These are phyloP conservation scores for Beris morrisii DNA, from an alignment of 2,888 invertebrate species.

Conservation along the genomic window DNA sequence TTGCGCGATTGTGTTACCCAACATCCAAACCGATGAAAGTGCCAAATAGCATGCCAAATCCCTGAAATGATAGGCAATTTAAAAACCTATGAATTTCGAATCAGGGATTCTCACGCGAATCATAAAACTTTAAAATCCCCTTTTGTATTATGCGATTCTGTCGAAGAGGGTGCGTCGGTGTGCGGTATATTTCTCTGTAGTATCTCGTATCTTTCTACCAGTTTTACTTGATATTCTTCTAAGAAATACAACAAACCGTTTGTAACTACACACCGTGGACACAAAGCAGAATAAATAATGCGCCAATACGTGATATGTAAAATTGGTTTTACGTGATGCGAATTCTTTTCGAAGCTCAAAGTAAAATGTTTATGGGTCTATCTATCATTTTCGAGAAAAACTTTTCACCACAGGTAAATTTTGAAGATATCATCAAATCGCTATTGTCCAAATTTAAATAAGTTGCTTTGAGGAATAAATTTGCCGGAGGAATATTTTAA, in stretches of 20 bases:
- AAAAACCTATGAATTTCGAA: conserved; percentile 33
- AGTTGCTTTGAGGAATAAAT: no score
- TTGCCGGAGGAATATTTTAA: no score
- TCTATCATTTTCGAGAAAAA: no score
- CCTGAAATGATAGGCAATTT: conserved; percentile 24
- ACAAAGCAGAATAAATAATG: conserved; percentile 32
- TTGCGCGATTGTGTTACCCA: no score
- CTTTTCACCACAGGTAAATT: no score
- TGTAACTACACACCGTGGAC: conserved; percentile 26
- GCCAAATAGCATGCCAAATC: not conserved
- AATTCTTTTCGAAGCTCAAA: conserved; percentile 6
- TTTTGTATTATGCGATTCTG: conserved; percentile 9
- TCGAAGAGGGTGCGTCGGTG: conserved; percentile 2
- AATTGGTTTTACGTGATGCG: conserved; percentile 32
- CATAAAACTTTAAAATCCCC: conserved; percentile 35
- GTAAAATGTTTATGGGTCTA: conserved; percentile 6
- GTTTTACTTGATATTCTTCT: conserved; percentile 12
- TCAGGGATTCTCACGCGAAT: conserved; percentile 33
- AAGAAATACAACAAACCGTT: conserved; percentile 13
- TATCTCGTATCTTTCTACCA: not conserved
- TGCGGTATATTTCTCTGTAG: no score
- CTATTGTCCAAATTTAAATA: no score
- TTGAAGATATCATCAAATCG: no score
- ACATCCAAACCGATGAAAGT: no score
- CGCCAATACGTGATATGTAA: conserved; percentile 36